phyloP scores from a whole-genome alignment of 2,797 vertebrate species.

The Poecilia picta region DNA sequence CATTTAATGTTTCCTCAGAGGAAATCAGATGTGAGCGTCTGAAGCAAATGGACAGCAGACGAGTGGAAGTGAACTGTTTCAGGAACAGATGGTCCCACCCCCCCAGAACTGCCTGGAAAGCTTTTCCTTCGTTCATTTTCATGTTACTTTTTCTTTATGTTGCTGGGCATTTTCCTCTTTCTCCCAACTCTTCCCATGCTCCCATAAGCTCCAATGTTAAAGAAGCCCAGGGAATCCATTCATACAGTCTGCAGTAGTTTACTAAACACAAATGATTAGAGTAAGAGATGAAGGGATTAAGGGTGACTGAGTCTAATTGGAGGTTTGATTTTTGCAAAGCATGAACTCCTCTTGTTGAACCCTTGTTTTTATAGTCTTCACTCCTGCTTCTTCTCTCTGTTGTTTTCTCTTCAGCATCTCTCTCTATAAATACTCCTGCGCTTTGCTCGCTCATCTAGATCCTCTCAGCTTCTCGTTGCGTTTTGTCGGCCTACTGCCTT shows the following conservation, averaged over 20 bases:
- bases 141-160: neutral
- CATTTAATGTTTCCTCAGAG: neutral
- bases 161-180: neutral
- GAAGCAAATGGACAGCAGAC: slow-evolving; percentile 36
- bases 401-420: slow-evolving; percentile 37
- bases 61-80: slow-evolving; percentile 47
- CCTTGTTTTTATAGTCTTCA: neutral
- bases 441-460: neutral
- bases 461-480: slow-evolving; percentile 17
- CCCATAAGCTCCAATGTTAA: neutral
- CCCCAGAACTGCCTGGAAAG: slow-evolving; percentile 28
- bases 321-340: neutral
- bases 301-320: neutral
- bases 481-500: slow-evolving; percentile 6
- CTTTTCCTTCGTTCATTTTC: slow-evolving; percentile 21
- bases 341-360: neutral
- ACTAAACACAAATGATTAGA: neutral
- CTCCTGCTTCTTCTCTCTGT: neutral
- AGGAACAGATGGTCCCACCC: slow-evolving; percentile 66
- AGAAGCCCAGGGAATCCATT: neutral
- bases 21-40: slow-evolving; percentile 45
- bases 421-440: neutral
- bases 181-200: neutral
- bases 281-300: neutral
- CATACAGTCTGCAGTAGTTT: neutral